Evolutionary conservation across 2,113 vertebrate genomes (phyloP).

Genomic region (Corythornis cristatus): DNA sequence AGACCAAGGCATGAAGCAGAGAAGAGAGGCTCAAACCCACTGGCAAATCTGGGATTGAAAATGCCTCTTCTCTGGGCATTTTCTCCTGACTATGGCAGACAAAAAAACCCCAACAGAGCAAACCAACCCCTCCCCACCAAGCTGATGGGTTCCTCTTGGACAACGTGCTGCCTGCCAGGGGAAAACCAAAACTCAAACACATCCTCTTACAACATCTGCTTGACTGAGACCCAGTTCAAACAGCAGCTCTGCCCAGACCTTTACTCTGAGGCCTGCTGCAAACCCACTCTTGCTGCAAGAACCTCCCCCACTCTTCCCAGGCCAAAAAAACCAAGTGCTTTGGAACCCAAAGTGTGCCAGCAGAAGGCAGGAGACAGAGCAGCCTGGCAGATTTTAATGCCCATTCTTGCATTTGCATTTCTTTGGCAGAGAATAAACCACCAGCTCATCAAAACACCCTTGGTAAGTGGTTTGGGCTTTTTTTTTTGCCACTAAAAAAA

Average conservation of each 20-base stretch:
- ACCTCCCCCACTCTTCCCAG: not conserved
- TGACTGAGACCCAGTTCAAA: slow-evolving; percentile 1
- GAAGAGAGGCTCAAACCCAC: not conserved
- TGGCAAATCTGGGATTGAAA: not conserved
- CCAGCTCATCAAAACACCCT: not conserved
- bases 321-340: not conserved
- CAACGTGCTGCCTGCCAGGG: rapidly evolving
- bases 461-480: too few relatives aligned
- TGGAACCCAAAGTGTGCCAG: not conserved
- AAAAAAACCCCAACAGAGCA: not conserved
- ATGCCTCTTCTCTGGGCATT: not conserved
- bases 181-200: not conserved
- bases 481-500: not conserved
- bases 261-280: not conserved
- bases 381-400: not conserved
- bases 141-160: not conserved
- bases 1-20: not conserved
- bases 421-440: not conserved
- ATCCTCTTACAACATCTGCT: slow-evolving; percentile 9
- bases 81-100: not conserved
- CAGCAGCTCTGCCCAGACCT: slow-evolving; percentile 13
- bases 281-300: not conserved
- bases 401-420: not conserved
- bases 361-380: not conserved
- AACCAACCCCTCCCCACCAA: not conserved